A percentile compares a stretch with the other conserved stretches of the same genome.
These are phyloP conservation scores for Ditylenchus dipsaci DNA, from an alignment of 1,140 invertebrate species.

Conservation along the genomic window DNA sequence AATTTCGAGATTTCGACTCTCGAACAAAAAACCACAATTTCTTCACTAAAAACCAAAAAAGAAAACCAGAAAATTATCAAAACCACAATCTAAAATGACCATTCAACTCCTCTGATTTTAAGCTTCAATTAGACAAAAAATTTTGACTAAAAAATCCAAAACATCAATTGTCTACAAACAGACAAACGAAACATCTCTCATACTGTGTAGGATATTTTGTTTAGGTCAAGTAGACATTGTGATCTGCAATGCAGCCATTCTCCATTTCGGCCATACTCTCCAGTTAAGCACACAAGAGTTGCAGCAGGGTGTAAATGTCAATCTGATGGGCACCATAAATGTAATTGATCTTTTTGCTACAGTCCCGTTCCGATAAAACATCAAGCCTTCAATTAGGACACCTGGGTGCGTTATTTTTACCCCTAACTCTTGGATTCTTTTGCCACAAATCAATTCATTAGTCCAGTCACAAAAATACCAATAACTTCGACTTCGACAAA, in stretches of 20 bases:
- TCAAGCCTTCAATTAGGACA: neutral
- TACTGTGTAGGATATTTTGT: neutral
- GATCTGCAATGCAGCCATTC: slow-evolving; percentile 54
- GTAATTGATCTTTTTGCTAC: slow-evolving; percentile 35
- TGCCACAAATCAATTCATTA: too few species aligned
- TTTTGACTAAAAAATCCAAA: neutral
- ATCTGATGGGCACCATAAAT: slow-evolving; percentile 54
- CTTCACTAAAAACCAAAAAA: too few species aligned
- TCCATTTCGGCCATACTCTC: slow-evolving; percentile 49
- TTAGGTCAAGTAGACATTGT: slow-evolving; percentile 53
- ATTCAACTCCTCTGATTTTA: too few species aligned
- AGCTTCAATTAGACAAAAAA: too few species aligned
- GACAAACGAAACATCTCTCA: neutral
- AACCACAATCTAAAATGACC: too few species aligned
- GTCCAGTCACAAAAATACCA: too few species aligned
- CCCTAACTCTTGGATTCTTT: too few species aligned
- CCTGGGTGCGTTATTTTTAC: neutral
- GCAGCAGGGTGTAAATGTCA: slow-evolving; percentile 47
- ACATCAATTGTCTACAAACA: slow-evolving; percentile 1
- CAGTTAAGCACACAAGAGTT: slow-evolving; percentile 44
- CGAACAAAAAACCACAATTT: too few species aligned
- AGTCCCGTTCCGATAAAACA: neutral
- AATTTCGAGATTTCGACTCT: too few species aligned
- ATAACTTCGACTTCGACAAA: too few species aligned
- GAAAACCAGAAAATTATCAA: too few species aligned